A percentile compares a stretch with the other conserved stretches of the same genome.
Evolutionary conservation across 2,888 invertebrate species (phyloP).

Genomic region (Stenodera caucasica): DNA sequence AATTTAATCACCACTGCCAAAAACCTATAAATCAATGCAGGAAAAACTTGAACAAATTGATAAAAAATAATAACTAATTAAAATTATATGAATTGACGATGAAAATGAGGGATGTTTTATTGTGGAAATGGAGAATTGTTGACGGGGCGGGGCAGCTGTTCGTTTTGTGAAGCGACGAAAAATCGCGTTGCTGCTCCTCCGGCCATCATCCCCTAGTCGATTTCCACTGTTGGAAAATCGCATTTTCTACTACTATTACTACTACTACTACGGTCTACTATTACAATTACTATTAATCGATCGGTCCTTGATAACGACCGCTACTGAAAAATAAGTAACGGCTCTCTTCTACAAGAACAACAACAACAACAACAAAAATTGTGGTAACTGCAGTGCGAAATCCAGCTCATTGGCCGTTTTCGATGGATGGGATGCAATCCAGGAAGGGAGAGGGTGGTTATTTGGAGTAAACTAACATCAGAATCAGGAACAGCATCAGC

Average conservation of each 20-base stretch:
- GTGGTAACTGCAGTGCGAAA: conserved; percentile 37
- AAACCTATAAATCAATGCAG: conserved; percentile 43
- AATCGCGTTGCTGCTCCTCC: too few relatives aligned
- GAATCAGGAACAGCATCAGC: background rate
- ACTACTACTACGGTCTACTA: conserved; percentile 26
- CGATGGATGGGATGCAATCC: background rate
- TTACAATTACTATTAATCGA: conserved; percentile 18
- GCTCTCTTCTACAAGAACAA: conserved; percentile 24
- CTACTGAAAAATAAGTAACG: conserved; percentile 13
- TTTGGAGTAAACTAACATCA: background rate
- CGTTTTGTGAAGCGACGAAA: conserved; percentile 44
- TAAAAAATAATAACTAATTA: too few relatives aligned
- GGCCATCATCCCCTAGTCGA: too few relatives aligned
- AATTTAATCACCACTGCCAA: conserved; percentile 53
- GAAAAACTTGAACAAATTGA: conserved; percentile 39
- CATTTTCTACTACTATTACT: conserved; percentile 29
- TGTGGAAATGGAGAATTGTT: conserved; percentile 33
- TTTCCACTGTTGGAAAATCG: too few relatives aligned
- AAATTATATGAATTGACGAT: conserved; percentile 1
- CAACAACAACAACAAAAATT: background rate
- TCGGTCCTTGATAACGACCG: conserved; percentile 12
- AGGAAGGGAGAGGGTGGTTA: background rate
- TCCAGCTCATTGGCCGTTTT: conserved; percentile 13
- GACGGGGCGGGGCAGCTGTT: conserved; percentile 36
- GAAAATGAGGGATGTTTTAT: conserved; percentile 34